A percentile compares a stretch with the other conserved stretches of the same genome.
phyloP scores from a whole-genome alignment of 1,140 invertebrate genomes.

The Phenacoccus solenopsis region DNA sequence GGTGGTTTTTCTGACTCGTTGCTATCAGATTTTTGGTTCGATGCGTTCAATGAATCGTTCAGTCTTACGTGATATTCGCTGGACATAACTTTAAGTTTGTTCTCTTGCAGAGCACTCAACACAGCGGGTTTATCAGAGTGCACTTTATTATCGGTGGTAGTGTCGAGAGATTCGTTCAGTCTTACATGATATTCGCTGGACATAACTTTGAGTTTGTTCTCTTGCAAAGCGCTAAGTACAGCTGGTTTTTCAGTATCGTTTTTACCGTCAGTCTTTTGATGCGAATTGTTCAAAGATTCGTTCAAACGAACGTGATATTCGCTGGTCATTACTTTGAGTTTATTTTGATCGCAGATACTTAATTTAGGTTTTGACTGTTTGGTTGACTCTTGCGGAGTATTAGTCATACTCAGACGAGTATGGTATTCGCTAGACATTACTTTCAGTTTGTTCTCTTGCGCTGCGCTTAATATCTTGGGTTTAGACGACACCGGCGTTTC shows the following conservation, averaged over 20 bases:
- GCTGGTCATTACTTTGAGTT: not conserved
- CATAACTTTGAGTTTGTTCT: not conserved
- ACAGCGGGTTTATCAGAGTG: not conserved
- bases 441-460: not conserved
- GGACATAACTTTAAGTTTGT: conserved; percentile 4
- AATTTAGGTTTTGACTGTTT: too few relatives aligned
- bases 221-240: not conserved
- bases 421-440: not conserved
- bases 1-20: not conserved
- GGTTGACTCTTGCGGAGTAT: not conserved
- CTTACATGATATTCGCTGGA: not conserved
- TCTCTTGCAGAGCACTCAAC: not conserved
- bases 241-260: not conserved
- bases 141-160: not conserved
- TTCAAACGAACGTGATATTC: not conserved
- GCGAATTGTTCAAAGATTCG: too few relatives aligned
- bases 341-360: not conserved
- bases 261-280: not conserved
- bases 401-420: not conserved
- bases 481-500: not conserved
- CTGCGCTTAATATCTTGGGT: too few relatives aligned
- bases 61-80: conserved; percentile 1
- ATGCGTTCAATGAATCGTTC: not conserved
- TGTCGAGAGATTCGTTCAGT: not conserved
- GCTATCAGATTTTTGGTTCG: not conserved